Evolutionary conservation across 2,797 vertebrate genomes (phyloP).

Genomic region (Anisognathus igniventris): DNA sequence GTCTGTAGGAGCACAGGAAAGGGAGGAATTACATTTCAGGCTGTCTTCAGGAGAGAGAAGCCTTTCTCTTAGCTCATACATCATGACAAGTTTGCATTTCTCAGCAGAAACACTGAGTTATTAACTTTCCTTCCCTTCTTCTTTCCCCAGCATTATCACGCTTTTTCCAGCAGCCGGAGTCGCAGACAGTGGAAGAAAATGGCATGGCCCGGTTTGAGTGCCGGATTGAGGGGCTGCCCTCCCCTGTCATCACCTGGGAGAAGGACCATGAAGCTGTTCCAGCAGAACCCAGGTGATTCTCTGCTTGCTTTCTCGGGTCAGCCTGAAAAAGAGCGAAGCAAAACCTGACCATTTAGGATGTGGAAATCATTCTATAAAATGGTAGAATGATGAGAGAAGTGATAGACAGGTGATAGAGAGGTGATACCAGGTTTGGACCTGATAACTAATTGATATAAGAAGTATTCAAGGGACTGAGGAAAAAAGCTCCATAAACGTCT

Average conservation of each 20-base stretch:
- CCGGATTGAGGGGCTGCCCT: constrained; percentile 84
- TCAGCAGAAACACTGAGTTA: not conserved
- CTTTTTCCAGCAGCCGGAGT: constrained; percentile 85
- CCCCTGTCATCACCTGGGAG: constrained; percentile 89
- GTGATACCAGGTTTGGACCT: not conserved
- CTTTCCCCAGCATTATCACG: constrained; percentile 78
- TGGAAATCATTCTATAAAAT: not conserved
- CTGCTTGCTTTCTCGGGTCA: not conserved
- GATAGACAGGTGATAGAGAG: not conserved
- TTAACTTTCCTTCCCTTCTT: not conserved
- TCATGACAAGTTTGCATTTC: not conserved
- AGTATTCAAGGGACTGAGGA: not conserved
- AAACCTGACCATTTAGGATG: not conserved
- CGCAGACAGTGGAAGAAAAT: constrained; percentile 81
- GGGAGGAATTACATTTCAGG: not conserved
- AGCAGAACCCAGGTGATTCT: constrained; percentile 80
- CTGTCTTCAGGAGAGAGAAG: not conserved
- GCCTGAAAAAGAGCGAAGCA: not conserved
- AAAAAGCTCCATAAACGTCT: not conserved
- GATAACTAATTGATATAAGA: not conserved
- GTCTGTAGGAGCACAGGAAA: not conserved
- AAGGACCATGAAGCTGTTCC: constrained; percentile 81
- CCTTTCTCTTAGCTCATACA: not conserved
- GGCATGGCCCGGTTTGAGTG: constrained; percentile 89
- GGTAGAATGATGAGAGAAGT: not conserved